Conservation (phyloP, 2,113 vertebrate genomes). For the Morone chrysops region DNA sequence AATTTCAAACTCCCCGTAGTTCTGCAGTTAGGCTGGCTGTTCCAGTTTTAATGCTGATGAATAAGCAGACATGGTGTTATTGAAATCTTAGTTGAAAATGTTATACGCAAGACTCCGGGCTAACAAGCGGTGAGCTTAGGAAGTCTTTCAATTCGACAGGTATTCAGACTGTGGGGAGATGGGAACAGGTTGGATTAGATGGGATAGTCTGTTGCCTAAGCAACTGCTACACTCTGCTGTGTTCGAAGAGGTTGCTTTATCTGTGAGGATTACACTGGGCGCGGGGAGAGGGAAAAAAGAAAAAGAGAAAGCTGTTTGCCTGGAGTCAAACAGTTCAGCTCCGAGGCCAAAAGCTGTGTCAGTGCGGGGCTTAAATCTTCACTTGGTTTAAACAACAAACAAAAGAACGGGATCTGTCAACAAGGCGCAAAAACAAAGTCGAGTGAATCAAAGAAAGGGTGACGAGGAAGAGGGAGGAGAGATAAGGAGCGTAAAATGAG, state of each 20-base stretch:
- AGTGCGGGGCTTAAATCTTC: slow-evolving; percentile 68
- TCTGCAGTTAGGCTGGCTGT: slow-evolving; percentile 13
- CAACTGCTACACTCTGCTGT: slow-evolving; percentile 75
- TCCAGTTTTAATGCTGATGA: slow-evolving; percentile 28
- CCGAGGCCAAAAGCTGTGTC: slow-evolving; percentile 70
- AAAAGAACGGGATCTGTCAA: slow-evolving; percentile 70
- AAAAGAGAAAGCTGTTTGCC: slow-evolving; percentile 51
- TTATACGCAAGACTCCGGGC: slow-evolving; percentile 61
- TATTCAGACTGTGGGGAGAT: slow-evolving; percentile 73
- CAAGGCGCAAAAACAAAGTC: slow-evolving; percentile 63
- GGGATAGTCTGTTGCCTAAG: slow-evolving; percentile 77
- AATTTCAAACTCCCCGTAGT: too few species aligned
- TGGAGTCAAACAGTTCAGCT: slow-evolving; percentile 72
- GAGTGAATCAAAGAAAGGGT: slow-evolving; percentile 64
- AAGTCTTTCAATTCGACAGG: slow-evolving; percentile 64
- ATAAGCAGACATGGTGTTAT: slow-evolving; percentile 37
- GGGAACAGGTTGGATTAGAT: slow-evolving; percentile 78
- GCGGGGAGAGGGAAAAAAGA: not conserved
- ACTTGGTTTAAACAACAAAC: slow-evolving; percentile 71
- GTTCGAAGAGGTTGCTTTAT: slow-evolving; percentile 75
- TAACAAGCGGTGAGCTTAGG: slow-evolving; percentile 65
- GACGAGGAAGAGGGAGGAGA: slow-evolving; percentile 52
- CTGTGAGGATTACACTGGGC: slow-evolving; percentile 73
- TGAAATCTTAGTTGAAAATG: slow-evolving; percentile 54
- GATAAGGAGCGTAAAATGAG: slow-evolving; percentile 70